These are phyloP conservation scores for Heliconius charithonia DNA, from an alignment of 2,888 invertebrate genomes.

Conservation along the genomic window DNA sequence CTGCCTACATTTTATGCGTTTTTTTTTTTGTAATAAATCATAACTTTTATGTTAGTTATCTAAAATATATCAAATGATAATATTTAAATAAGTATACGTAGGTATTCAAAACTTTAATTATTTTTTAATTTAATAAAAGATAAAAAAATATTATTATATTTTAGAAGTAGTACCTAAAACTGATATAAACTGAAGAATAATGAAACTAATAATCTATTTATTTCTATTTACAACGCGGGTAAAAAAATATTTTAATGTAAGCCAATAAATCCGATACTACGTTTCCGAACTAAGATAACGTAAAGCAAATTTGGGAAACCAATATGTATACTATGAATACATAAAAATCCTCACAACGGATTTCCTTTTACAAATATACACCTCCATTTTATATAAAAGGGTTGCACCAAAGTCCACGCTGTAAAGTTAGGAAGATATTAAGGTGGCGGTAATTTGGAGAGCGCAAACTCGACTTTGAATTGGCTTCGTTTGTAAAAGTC, in stretches of 20 bases:
- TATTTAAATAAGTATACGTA: no score
- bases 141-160: no score
- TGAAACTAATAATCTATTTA: no score
- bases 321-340: conserved; percentile 2
- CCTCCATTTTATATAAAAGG: not conserved
- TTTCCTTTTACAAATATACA: conserved; percentile 6
- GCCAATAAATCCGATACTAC: not conserved
- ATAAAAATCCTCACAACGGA: not conserved
- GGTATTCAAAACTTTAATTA: no score
- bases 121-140: no score
- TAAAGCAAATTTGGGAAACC: not conserved
- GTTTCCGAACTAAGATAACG: not conserved
- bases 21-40: conserved; percentile 4
- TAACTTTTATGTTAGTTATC: not conserved
- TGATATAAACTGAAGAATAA: no score
- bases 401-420: conserved; percentile 25
- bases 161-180: no score
- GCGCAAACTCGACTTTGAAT: conserved; percentile 50
- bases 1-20: conserved; percentile 19
- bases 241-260: no score
- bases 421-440: conserved; percentile 37
- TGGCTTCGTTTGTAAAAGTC: conserved; percentile 66
- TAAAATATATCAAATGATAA: not conserved
- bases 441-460: conserved; percentile 42
- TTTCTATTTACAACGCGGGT: no score